These are phyloP conservation scores for Noturus placidus DNA, from an alignment of 2,113 vertebrate species.

Conservation along the genomic window DNA sequence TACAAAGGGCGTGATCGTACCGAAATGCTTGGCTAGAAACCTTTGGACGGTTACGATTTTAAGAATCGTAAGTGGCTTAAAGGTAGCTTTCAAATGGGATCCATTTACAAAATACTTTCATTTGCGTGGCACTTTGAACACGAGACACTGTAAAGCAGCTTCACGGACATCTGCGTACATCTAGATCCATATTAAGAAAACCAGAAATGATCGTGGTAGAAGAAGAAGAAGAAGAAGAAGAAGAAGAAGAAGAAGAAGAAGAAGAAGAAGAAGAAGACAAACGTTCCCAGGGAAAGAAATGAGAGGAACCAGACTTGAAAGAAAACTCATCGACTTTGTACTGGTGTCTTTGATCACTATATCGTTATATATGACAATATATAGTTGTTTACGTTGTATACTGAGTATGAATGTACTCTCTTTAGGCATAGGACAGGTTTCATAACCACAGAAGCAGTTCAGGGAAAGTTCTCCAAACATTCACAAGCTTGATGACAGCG, in stretches of 20 bases:
- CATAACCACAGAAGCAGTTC: neutral
- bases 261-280: neutral
- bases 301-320: neutral
- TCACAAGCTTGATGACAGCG: slow-evolving; percentile 51
- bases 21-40: neutral
- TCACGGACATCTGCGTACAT: neutral
- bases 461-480: neutral
- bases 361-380: neutral
- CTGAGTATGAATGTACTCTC: neutral
- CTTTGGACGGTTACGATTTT: neutral
- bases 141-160: neutral
- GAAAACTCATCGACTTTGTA: neutral
- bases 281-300: neutral
- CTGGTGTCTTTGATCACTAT: neutral
- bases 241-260: neutral
- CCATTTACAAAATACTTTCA: neutral
- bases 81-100: neutral
- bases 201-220: neutral
- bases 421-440: neutral
- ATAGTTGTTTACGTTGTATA: neutral
- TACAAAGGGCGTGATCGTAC: too few relatives aligned
- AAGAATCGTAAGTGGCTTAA: neutral
- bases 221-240: neutral
- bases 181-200: neutral
- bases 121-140: neutral